Evolutionary conservation across 2,797 vertebrate genomes (phyloP).

Genomic region (Sciaenops ocellatus): DNA sequence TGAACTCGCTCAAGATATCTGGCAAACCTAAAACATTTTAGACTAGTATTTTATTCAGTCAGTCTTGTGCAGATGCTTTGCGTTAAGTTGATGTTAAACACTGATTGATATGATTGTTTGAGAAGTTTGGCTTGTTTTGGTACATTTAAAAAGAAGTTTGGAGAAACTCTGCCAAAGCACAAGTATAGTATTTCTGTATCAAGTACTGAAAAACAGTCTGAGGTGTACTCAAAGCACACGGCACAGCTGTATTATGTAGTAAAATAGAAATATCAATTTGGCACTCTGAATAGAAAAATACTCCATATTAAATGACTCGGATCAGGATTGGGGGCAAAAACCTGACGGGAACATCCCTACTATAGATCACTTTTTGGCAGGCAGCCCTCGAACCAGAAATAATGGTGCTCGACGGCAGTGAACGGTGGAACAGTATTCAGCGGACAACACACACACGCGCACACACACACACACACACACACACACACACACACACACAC

Average conservation of each 20-base stretch:
- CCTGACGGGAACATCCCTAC: slow-evolving; percentile 38
- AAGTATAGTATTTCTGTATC: neutral
- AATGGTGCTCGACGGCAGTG: slow-evolving; percentile 47
- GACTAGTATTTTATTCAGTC: neutral
- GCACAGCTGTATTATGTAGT: slow-evolving; percentile 14
- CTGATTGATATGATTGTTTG: neutral
- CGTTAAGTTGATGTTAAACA: neutral
- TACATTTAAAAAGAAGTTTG: neutral
- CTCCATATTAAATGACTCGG: neutral
- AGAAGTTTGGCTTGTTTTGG: neutral
- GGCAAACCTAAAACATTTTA: neutral
- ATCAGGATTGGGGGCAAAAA: slow-evolving; percentile 11
- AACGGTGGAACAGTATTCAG: slow-evolving; percentile 61
- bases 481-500: slow-evolving; percentile 24
- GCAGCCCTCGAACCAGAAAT: slow-evolving; percentile 22
- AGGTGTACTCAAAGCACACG: neutral
- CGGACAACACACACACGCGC: slow-evolving; percentile 30
- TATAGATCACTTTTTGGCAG: slow-evolving; percentile 60
- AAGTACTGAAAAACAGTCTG: neutral
- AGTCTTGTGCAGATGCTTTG: no score
- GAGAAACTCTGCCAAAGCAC: neutral
- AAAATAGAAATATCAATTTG: slow-evolving; percentile 14
- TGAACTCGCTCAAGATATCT: neutral
- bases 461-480: slow-evolving; percentile 27
- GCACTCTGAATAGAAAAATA: neutral